A percentile compares a stretch with the other conserved stretches of the same genome.
These are phyloP conservation scores for Varecia variegata DNA, from an alignment of 2,797 vertebrate species.

Conservation along the genomic window DNA sequence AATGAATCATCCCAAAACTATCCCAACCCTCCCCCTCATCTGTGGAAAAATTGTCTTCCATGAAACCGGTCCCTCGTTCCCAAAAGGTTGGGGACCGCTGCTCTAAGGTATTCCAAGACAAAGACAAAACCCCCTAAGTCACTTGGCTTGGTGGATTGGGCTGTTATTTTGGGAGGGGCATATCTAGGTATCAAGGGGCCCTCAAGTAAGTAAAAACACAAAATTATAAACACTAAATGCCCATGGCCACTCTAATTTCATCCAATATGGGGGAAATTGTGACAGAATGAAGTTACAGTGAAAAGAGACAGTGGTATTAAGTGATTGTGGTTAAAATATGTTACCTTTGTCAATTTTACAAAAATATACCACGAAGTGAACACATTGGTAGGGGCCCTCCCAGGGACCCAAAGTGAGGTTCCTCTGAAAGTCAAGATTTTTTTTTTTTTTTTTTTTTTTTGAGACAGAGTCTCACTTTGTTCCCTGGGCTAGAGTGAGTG, in stretches of 20 bases:
- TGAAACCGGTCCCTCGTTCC: no score
- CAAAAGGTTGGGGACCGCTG: no score
- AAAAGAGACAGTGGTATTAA: background rate
- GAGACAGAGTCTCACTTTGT: no score
- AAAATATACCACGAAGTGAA: background rate
- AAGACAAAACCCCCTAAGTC: background rate
- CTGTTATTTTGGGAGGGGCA: background rate
- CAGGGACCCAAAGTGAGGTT: background rate
- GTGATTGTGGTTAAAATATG: background rate
- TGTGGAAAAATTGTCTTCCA: no score
- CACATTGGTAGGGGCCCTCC: background rate
- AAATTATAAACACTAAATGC: background rate
- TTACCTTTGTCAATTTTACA: constrained; percentile 33
- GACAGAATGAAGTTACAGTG: background rate
- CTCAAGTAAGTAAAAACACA: background rate
- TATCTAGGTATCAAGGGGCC: background rate
- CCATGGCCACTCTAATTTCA: background rate
- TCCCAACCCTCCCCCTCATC: no score
- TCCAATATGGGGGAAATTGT: background rate
- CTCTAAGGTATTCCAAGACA: background rate
- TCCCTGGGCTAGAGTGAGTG: no score
- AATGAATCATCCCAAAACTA: no score
- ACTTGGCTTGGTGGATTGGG: background rate
- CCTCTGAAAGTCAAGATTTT: background rate
- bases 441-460: no score